Evolutionary conservation across 1,140 invertebrate genomes (phyloP).

Genomic region (Lasaia peninsularis): DNA sequence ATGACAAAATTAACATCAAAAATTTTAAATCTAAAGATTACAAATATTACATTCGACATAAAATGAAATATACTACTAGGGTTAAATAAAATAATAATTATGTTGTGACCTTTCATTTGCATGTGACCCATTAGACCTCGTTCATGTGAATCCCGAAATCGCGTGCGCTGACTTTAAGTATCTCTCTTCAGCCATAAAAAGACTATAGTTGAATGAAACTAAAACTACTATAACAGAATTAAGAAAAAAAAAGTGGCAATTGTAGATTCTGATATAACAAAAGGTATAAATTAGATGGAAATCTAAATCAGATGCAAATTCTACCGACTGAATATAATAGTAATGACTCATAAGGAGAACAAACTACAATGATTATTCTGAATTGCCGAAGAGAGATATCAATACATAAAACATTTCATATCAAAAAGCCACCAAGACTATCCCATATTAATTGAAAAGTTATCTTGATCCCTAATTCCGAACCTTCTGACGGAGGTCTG

Average conservation of each 20-base stretch:
- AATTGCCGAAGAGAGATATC: slow-evolving; percentile 16
- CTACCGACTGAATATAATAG: background rate
- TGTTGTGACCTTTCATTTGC: slow-evolving; percentile 13
- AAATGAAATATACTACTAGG: slow-evolving; percentile 16
- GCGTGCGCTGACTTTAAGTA: slow-evolving; percentile 30
- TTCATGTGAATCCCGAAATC: slow-evolving; percentile 31
- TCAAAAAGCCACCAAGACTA: slow-evolving; percentile 27
- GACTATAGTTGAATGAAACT: background rate
- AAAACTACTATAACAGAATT: background rate
- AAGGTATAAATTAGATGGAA: too few species aligned
- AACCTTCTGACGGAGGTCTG: slow-evolving; percentile 72
- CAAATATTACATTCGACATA: slow-evolving; percentile 22
- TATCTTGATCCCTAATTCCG: slow-evolving; percentile 29
- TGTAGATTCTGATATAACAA: too few species aligned
- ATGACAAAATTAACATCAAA: slow-evolving; percentile 16
- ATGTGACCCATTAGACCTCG: slow-evolving; percentile 25
- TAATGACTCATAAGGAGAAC: background rate
- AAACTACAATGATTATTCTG: background rate
- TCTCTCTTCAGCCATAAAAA: slow-evolving; percentile 22
- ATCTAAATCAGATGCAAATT: too few species aligned
- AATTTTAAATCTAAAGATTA: slow-evolving; percentile 7
- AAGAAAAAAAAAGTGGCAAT: background rate
- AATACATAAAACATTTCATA: slow-evolving; percentile 17
- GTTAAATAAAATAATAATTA: slow-evolving; percentile 15
- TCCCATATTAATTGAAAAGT: slow-evolving; percentile 17